A percentile compares a stretch with the other conserved stretches of the same genome.
phyloP scores from a whole-genome alignment of 1,140 invertebrate species.

The Hycleus phaleratus region DNA sequence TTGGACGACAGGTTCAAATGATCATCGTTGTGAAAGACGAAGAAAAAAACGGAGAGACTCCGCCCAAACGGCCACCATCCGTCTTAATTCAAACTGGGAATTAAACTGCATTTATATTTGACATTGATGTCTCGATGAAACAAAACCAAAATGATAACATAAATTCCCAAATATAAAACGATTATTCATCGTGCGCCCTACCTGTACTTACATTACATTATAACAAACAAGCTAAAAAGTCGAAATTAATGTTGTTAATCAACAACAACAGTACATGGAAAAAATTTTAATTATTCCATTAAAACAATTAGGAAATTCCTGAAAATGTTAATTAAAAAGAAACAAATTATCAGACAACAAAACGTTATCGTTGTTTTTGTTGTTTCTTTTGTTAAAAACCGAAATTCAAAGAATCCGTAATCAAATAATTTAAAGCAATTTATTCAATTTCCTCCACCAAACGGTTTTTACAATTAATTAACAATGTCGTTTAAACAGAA shows the following conservation, averaged over 20 bases:
- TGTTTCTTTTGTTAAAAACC: too few relatives aligned
- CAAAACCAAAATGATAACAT: constrained; percentile 12
- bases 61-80: constrained; percentile 18
- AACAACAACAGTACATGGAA: not conserved
- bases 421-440: too few relatives aligned
- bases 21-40: constrained; percentile 1
- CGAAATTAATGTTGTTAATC: not conserved
- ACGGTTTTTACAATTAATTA: too few relatives aligned
- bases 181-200: constrained; percentile 1
- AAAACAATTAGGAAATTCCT: not conserved
- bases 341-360: too few relatives aligned
- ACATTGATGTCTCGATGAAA: constrained; percentile 18
- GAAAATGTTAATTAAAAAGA: not conserved
- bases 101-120: constrained; percentile 22
- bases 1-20: constrained; percentile 14
- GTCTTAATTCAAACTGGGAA: constrained; percentile 24
- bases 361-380: too few relatives aligned
- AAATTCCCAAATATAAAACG: not conserved
- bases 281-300: not conserved
- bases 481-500: too few relatives aligned
- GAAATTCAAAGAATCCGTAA: too few relatives aligned
- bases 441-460: too few relatives aligned
- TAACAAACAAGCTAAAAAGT: too few relatives aligned
- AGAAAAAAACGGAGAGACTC: not conserved
- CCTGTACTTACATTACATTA: not conserved